Base-by-base conservation (phyloP, 2,113 vertebrate genomes). In the Struthio camelus region DNA sequence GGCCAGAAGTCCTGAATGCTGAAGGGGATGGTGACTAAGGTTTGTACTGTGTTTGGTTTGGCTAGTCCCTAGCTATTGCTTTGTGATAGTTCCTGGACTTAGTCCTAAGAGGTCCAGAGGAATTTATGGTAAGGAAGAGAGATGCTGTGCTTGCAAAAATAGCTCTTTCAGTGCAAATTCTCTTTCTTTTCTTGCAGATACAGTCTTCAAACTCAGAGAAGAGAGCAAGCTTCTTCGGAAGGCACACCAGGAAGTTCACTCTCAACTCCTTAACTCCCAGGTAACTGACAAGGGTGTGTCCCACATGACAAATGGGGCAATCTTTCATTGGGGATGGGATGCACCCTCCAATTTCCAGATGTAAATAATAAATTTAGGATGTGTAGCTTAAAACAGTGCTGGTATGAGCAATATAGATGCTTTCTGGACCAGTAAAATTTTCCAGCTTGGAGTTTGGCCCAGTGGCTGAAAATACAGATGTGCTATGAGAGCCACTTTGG, bases 181-280 rank as follows among this genome's bases (percentile, higher is more conserved):
- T 10, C 27, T 38, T 50, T 80, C 42, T 83, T 46, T 36, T 88
- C 30, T 89, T 93, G 50, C 95, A 98, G 98, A 98, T 48, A 98
- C 95, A 0, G 87, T 98, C 36, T 87, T 80, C 27, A 98, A 98
- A 71, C 96, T 98, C 2, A 59, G 95, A 89, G 98, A 98, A 46
- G 98, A 98, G 88, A 98, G 97, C 89, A 98, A 96, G 20, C 97
- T 98, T 0, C 96, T 98, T 10, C 96, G 97, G 44, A 98, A 97
- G 7, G 96, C 98, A 3, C 98, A 98, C 65, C 97, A 97, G 67
- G 97, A 98, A 10, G 94, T 98, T 48, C 98, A 98, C 59, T 67
- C 90, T 0, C 97, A 98, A 89, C 98, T 98, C 22, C 95, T 98
- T 18, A 93, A 4, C 7, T 97, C 98, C 56, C 98, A 98, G 97